Conservation (phyloP, 2,113 vertebrate species). For the Lagenorhynchus albirostris region DNA sequence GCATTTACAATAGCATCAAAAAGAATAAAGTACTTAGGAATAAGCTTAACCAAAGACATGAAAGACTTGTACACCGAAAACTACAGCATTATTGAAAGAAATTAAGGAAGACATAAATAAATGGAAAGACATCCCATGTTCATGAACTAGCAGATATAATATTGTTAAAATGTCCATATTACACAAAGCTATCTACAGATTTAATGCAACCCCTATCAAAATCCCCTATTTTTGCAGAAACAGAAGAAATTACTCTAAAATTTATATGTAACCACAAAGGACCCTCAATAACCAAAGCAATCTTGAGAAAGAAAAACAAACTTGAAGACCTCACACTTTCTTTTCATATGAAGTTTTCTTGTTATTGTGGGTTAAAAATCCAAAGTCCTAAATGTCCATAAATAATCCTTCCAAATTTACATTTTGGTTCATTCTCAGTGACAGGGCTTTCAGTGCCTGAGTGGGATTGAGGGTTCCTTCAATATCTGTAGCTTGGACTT, state of each 20-base stretch:
- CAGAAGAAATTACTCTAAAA: not conserved
- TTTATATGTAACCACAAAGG: not conserved
- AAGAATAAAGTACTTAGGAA: not conserved
- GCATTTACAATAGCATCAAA: not conserved
- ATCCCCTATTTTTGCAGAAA: not conserved
- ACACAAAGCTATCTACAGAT: not conserved
- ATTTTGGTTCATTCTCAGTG: not conserved
- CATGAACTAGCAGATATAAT: not conserved
- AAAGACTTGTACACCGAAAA: not conserved
- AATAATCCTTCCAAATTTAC: no score
- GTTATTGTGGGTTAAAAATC: not conserved
- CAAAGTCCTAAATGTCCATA: not conserved
- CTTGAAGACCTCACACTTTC: not conserved
- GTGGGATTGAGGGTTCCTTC: no score
- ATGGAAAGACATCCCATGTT: not conserved
- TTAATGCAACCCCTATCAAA: not conserved
- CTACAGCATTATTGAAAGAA: not conserved
- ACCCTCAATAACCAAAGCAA: not conserved
- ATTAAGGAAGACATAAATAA: not conserved
- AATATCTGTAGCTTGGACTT: no score
- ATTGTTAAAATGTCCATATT: not conserved
- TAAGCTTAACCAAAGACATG: not conserved
- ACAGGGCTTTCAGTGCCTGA: no score
- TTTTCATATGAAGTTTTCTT: not conserved
- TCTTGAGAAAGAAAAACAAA: not conserved